Evolutionary conservation across 2,797 vertebrate genomes (phyloP), one percentile per base, ranked within the genome.

Genomic region (Carcharodon carcharias): DNA sequence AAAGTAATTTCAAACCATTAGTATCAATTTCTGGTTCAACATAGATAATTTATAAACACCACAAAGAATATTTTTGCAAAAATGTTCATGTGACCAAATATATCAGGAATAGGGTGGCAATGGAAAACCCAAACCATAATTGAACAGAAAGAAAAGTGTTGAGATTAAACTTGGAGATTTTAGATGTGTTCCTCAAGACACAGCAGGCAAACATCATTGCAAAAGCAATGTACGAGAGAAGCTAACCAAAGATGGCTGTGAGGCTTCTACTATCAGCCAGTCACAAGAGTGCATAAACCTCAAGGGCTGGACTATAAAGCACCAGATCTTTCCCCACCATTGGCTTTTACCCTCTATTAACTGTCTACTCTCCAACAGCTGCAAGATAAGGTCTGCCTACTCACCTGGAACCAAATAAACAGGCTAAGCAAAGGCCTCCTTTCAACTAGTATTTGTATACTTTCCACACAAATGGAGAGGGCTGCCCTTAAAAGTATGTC

Each of bases 1-100:
- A 65, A 65, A 65, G 40, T 65, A 91, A 65, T 93, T 65, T 93
- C 91, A 93, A 40, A 65, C n/a, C 91, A 93, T 65, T 65, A 56
- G 87, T 31, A 89, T 54, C 26, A 56, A 82, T 63, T 92, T 92
- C 89, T n/a, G 61, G 61, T 92, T 93, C 89, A 65, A 61, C n/a
- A 61, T 93, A 21, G 56, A 89, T 14, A 45, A 45, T 45, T 85
- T 85, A 21, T 65, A 65, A 56, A 61, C 61, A 65, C 18, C 91
- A 18, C 35, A 93, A 65, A 26, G 14, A 93, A 1, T 35, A 35
- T 40, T 65, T 91, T 16, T 93, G n/a, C 18, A 92, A 92, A 80
- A 82, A 82, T 40, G 12, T 45, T 85, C 40, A 45, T 9, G 0
- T 65, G 31, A 92, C 61, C n/a, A 40, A 92, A 92, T 45, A 65